These are phyloP conservation scores for Python bivittatus DNA, from an alignment of 2,113 vertebrate species.

Conservation along the genomic window DNA sequence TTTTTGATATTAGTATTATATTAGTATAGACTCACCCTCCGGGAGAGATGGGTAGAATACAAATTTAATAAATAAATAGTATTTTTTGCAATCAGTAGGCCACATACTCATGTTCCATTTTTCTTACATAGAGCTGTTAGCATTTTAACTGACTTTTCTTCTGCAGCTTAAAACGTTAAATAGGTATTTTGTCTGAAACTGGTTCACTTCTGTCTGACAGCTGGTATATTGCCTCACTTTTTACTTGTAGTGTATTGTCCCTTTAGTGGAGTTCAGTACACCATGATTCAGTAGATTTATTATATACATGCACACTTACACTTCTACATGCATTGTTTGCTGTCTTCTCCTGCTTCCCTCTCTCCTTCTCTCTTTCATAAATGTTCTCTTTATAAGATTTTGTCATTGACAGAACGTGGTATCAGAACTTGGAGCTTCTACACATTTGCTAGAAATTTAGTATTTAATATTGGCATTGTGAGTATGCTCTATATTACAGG, in stretches of 20 bases:
- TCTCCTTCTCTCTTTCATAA: not conserved
- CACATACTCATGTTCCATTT: not conserved
- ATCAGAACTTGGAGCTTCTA: not conserved
- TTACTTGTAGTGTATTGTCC: not conserved
- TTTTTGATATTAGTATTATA: not conserved
- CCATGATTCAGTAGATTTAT: not conserved
- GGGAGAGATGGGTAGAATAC: no score
- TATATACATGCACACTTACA: not conserved
- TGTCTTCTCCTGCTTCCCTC: not conserved
- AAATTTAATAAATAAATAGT: no score
- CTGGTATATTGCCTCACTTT: not conserved
- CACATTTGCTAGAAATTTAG: not conserved
- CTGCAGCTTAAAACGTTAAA: not conserved
- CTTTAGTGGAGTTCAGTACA: not conserved
- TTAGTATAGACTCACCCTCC: no score
- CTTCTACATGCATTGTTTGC: not conserved
- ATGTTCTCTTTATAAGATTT: not conserved
- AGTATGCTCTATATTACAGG: not conserved
- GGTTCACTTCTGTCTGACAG: not conserved
- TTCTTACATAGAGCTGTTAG: not conserved
- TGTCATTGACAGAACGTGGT: not conserved
- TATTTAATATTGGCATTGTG: not conserved
- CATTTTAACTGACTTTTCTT: not conserved
- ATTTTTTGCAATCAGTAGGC: not conserved
- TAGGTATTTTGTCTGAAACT: not conserved